Percentiles rank a stretch among this genome's conserved stretches.
These are phyloP conservation scores for Crax fasciolata DNA, from an alignment of 2,797 vertebrate genomes.

Conservation along the genomic window DNA sequence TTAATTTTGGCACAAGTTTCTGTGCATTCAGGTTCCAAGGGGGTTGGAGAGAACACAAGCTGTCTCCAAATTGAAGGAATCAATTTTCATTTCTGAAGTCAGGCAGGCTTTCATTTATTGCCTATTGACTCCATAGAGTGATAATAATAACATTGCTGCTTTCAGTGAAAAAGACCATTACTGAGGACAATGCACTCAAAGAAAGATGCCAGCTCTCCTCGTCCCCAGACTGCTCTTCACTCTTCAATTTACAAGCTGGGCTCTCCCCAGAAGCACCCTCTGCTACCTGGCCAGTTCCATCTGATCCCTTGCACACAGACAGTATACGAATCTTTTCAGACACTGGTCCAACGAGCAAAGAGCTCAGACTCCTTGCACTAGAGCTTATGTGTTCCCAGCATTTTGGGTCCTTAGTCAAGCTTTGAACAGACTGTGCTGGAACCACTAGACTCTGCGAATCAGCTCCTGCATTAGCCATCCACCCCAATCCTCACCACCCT, in stretches of 20 bases:
- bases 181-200: neutral
- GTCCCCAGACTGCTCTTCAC: neutral
- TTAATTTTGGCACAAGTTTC: conserved; percentile 40
- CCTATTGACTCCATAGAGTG: conserved; percentile 32
- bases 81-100: conserved; percentile 58
- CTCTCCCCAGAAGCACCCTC: neutral
- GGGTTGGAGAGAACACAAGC: conserved; percentile 8
- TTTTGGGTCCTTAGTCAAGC: neutral
- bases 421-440: neutral
- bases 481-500: neutral
- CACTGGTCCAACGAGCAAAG: neutral
- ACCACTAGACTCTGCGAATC: neutral
- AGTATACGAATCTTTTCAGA: neutral
- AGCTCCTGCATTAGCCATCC: neutral
- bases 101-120: conserved; percentile 44
- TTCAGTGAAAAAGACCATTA: conserved; percentile 25
- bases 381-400: neutral
- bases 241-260: neutral
- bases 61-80: conserved; percentile 55
- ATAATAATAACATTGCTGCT: conserved; percentile 34
- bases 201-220: neutral
- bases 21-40: conserved; percentile 25
- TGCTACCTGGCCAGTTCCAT: neutral
- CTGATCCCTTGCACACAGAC: neutral
- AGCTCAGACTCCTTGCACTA: neutral